Base-by-base conservation (phyloP, 2,113 vertebrate species). In the Andinoacara biseriatus region DNA sequence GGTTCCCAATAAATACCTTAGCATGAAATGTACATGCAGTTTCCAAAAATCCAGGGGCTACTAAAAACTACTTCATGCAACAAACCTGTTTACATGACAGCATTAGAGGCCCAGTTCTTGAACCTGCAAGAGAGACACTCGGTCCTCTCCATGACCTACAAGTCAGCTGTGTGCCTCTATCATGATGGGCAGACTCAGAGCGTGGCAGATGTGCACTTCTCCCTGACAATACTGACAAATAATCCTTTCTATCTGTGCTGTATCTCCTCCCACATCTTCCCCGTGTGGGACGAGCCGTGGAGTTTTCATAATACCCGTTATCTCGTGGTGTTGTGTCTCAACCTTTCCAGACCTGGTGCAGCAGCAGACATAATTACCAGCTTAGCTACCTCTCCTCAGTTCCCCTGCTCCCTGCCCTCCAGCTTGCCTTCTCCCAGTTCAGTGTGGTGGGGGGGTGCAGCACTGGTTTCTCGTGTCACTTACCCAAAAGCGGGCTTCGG, bases 251-350 rank as follows among this genome's bases (percentile, higher is more conserved):
- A 76, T 78, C 80, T 79, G 40, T 22, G 4, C 76, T 82, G 52
- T 10, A 78, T 85, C 78, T 65, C 72, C 76, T 58, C 77, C 78
- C 76, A 24, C 56, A 17, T 85, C 78, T 58, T 58, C 35, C 58
- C 82, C 20, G 24, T 33, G 58, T 65, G 72, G 80, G 82, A 74
- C 54, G 20, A 20, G 75, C 65, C 33, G 2, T 35, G 20, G 46
- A 74, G 84, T 92, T 91, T 90, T 88, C 81, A 76, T 87, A 91
- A 86, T 79, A 90, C 54, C 6, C 43, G 63, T 89, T 90, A 89
- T 86, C 88, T 89, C 6, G 0, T 88, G 58, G 84, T 91, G 79
- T 91, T 88, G 65, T 81, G 63, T 58, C 65, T 54, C 38, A 38
- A 88, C 85, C 85, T 90, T 82, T 89, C 22, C 46, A 79, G 49